A percentile compares a stretch with the other conserved stretches of the same genome.
Conservation (phyloP, 2,113 vertebrate species). For the Tamias sibiricus region DNA sequence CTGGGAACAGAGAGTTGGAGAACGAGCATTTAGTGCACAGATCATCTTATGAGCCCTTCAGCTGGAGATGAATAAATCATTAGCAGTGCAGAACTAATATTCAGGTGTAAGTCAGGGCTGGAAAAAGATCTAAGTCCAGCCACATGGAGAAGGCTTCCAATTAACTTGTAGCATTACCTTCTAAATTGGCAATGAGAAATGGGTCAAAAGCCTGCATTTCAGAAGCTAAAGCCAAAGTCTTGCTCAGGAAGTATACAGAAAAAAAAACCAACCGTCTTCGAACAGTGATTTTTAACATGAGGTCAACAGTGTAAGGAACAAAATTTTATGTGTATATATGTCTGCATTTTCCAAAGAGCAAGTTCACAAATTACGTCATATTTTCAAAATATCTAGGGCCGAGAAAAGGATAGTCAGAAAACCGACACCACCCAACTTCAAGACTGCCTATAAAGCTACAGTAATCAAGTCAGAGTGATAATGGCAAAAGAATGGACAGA, state of each 20-base stretch:
- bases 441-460: background rate
- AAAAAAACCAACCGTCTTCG: background rate
- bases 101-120: background rate
- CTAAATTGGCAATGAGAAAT: background rate
- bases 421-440: background rate
- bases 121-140: background rate
- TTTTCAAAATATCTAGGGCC: background rate
- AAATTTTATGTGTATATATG: background rate
- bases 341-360: background rate
- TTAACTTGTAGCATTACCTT: background rate
- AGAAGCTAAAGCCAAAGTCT: background rate
- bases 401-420: background rate
- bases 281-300: background rate
- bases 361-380: background rate
- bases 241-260: background rate
- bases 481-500: background rate
- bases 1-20: background rate
- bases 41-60: background rate
- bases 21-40: background rate
- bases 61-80: background rate
- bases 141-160: background rate
- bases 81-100: background rate
- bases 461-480: background rate
- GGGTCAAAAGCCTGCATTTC: background rate
- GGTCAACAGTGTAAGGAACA: background rate